Base-by-base conservation (phyloP, 2,888 invertebrate species). In the Brachylomia viminalis region DNA sequence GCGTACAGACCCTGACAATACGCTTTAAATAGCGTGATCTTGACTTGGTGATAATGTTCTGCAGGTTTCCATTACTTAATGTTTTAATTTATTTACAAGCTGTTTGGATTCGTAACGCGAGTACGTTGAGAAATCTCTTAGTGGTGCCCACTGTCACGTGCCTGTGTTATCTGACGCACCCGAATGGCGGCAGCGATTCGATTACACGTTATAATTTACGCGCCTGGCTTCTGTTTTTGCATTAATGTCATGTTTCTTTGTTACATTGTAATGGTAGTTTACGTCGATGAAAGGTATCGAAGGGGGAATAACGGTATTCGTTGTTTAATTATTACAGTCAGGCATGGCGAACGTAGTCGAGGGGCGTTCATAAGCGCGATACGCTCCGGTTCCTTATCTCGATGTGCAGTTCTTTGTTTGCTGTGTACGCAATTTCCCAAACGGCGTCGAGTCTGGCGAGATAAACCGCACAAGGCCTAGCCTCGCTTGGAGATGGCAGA, bases 401-500 rank as follows among this genome's bases (percentile, higher is more conserved):
- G 90, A 90, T 91, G 91, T 91, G 94, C 93, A 93, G 94, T 95
- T 94, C 95, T 95, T 95, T 95, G 95, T 96, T 95, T 94, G 94
- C 92, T 88, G 91, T 92, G 92, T 93, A 93, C 95, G 94, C 95
- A 94, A 95, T 95, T 94, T 94, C 95, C 93, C 91, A 93, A 94
- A 94, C 92, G 93, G 86, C 90, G 89, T 89, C 89, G 91, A 89
- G 87, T 85, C 89, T 83, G 87, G 86, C 87, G 88, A 93, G 94
- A 95, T 95, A 95, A 95, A 93, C 92, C 92, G 89, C 90, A 89
- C 91, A 89, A 92, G 91, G 90, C 90, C 90, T 86, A 87, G 89
- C 88, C 82, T 80, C 78, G 88, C 89, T 91, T 92, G 90, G 85
- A 93, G 94, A 94, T 94, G 93, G 90, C 90, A 94, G 95, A 95